Percentiles rank a stretch among this genome's conserved stretches.
These are phyloP conservation scores for Tetrao urogallus DNA, from an alignment of 2,113 vertebrate species.

Conservation along the genomic window DNA sequence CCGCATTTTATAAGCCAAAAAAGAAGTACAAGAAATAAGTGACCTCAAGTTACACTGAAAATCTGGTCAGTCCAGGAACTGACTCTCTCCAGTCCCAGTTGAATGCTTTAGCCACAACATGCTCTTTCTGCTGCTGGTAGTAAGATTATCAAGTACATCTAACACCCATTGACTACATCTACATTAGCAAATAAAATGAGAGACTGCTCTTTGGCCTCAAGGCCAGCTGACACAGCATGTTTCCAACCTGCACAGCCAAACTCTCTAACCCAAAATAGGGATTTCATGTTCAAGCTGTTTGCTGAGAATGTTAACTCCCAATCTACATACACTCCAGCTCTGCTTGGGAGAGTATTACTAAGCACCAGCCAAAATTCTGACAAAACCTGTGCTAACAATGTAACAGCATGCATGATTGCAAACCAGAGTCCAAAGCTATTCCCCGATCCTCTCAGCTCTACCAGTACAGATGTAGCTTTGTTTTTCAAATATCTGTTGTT, in stretches of 20 bases:
- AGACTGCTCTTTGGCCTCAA: not conserved
- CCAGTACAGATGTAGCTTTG: not conserved
- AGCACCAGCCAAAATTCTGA: not conserved
- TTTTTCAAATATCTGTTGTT: constrained; percentile 1
- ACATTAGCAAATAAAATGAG: not conserved
- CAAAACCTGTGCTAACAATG: constrained; percentile 3
- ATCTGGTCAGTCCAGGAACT: not conserved
- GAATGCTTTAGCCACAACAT: not conserved
- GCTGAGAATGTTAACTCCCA: not conserved
- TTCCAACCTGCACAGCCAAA: not conserved
- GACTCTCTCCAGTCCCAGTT: not conserved
- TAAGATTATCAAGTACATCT: not conserved
- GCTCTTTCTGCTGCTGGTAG: not conserved
- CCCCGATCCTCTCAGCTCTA: not conserved
- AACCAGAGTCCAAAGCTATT: not conserved
- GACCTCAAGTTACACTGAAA: not conserved
- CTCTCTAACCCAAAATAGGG: not conserved
- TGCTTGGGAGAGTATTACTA: not conserved
- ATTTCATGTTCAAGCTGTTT: constrained; percentile 2
- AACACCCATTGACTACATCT: not conserved
- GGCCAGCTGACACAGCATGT: not conserved
- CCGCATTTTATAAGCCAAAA: not conserved
- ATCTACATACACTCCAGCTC: accelerated
- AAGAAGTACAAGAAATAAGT: not conserved
- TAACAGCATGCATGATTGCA: not conserved